Base-by-base conservation (phyloP, 2,888 invertebrate species). In the Sarcophaga subvicina region DNA sequence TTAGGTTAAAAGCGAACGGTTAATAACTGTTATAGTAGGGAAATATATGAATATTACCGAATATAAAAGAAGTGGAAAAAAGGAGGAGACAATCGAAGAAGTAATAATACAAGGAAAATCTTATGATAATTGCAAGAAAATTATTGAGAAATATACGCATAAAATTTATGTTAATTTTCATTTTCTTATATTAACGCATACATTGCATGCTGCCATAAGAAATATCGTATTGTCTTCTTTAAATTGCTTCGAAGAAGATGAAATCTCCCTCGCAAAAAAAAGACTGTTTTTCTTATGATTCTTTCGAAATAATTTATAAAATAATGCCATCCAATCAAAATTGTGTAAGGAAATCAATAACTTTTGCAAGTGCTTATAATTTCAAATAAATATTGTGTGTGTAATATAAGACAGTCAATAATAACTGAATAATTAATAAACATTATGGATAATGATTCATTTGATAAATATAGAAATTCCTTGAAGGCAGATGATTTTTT, bases 51-150 rank as follows among this genome's bases (percentile, higher is more conserved):
- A 14, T 49, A 49, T 54, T 54, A 54, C 14, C 8, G 8, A 8
- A 10, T 37, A 54, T 54, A 17, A 54, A 54, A 14, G 5, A 54
- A 37, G 37, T 37, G 37, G 0, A 37, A 37, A 37, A 27, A 37
- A 37, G 2, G 2, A 37, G 8, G 37, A 37, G 10, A 37, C 2
- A 0, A 10, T 37, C 37, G 37, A 37, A 37, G 17, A 54, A 54
- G 54, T 54, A 54, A 54, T 54, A 54, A 54, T 54, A 54, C 54
- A 5, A 54, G 17, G 5, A 54, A 14, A 54, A 54, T 54, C 54
- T 54, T n/a, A 62, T 1, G 11, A 75, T 75, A 75, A 75, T 63
- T 75, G 73, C 47, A 49, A 25, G 25, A 25, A 75, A 75, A 63
- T 63, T 63, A 47, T 3, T 63, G 3, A 49, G 22, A 45, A 73